These are phyloP conservation scores for Aegotheles bennettii DNA, from an alignment of 2,113 vertebrate species.

Conservation along the genomic window DNA sequence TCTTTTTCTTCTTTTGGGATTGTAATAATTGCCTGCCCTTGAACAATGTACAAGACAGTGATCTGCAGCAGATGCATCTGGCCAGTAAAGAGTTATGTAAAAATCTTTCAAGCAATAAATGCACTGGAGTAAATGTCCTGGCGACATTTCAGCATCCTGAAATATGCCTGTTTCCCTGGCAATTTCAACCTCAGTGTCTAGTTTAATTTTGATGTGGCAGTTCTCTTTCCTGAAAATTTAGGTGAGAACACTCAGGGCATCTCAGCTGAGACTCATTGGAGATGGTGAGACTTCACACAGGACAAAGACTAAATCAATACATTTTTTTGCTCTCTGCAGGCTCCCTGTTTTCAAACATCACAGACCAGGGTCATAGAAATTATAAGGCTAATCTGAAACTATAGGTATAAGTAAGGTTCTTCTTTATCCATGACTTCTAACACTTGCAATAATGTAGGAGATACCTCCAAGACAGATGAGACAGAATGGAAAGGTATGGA, in stretches of 20 bases:
- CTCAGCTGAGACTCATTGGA: neutral
- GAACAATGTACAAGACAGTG: neutral
- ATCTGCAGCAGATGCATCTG: neutral
- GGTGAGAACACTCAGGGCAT: neutral
- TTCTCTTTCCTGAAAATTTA: neutral
- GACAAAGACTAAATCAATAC: neutral
- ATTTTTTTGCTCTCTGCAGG: neutral
- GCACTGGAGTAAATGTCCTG: neutral
- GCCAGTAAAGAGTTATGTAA: neutral
- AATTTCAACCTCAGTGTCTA: neutral
- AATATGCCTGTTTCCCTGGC: neutral
- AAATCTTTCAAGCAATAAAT: neutral
- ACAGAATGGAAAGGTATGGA: neutral
- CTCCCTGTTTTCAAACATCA: neutral
- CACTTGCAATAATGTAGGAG: neutral
- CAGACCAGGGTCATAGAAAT: neutral
- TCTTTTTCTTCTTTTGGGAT: neutral
- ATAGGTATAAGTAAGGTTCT: accelerated
- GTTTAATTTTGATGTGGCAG: neutral
- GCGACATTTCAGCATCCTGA: conserved; percentile 4
- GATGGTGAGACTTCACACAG: neutral
- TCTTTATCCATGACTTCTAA: neutral
- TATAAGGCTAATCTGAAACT: neutral
- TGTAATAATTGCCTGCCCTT: neutral
- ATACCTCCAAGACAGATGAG: neutral